Base-by-base conservation (phyloP, 1,140 invertebrate genomes). In the Caenorhabditis remanei region DNA sequence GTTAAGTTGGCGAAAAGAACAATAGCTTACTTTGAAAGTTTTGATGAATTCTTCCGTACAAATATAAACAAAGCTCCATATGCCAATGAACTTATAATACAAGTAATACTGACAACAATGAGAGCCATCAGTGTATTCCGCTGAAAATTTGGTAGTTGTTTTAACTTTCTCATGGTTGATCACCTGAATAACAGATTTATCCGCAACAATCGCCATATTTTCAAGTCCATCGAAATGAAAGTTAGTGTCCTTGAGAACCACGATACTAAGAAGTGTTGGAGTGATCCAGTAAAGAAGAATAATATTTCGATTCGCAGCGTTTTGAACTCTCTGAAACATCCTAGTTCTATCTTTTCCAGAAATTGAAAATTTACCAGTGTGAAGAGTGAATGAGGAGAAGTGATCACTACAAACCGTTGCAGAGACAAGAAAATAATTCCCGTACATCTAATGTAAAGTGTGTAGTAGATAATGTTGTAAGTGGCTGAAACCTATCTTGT, bases 191-290 rank as follows among this genome's bases (percentile, higher is more conserved):
- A 71, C 41, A 43, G 8, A 6, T 19, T 71, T 71, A 5, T 43
- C 41, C 8, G 65, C 65, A 19, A 43, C 41, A 43, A 71, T 71
- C 16, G 65, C 65, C 65, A 71, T 71, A n/a, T 71, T n/a, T 11
- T 71, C 65, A 6, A 71, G 19, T 71, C 65, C 65, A 71, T 71
- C 65, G 19, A 71, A 71, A 19, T 71, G 14, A 14, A 71, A 71
- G n/a, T 71, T 43, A 6, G 65, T 71, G 16, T 71, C 65, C 3
- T 71, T 71, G 14, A 71, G 65, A 32, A 71, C 65, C 16, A 71
- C 65, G 8, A 71, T 71, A 71, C 41, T 71, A 40, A 71, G n/a
- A 43, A 71, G 14, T 19, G 65, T 71, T 5, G 65, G 65, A 16
- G 41, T 16, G 13, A 46, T 71, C 65, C 65, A 71, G 65, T 71